Conservation (phyloP, 2,888 invertebrate genomes). For the Ectemnius lituratus region DNA sequence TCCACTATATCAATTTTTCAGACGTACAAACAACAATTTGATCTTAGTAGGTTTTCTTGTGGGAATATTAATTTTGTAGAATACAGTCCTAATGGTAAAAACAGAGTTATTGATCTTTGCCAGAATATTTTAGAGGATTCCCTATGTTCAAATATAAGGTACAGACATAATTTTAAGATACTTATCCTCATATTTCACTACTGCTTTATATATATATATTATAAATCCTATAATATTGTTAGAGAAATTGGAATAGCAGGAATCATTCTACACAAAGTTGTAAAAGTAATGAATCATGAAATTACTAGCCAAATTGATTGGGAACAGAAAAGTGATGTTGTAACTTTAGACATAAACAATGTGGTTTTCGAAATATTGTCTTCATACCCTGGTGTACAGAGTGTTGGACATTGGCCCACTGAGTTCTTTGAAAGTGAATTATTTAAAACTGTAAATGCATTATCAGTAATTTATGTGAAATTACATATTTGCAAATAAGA, state of each 20-base stretch:
- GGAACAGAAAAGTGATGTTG: neutral
- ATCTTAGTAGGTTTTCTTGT: conserved; percentile 39
- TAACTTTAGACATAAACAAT: conserved; percentile 3
- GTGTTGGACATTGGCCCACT: conserved; percentile 51
- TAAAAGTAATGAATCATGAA: conserved; percentile 47
- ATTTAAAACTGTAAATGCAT: conserved; percentile 29
- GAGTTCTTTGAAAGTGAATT: conserved; percentile 40
- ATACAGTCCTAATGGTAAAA: conserved; percentile 29
- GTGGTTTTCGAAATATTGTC: conserved; percentile 41
- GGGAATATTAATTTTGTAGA: conserved; percentile 55
- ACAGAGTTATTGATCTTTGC: conserved; percentile 40
- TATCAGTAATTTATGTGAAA: neutral
- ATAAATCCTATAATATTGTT: neutral
- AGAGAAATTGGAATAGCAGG: conserved; percentile 35
- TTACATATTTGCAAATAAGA: neutral
- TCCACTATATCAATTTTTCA: conserved; percentile 16
- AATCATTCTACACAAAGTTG: conserved; percentile 44
- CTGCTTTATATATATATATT: neutral
- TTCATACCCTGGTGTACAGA: conserved; percentile 26
- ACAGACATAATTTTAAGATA: conserved; percentile 27
- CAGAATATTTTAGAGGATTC: conserved; percentile 51
- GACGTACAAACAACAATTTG: conserved; percentile 46
- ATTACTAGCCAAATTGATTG: conserved; percentile 19
- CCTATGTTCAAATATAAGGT: conserved; percentile 41
- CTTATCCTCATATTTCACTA: neutral